These are phyloP conservation scores for Sebastes diploproa DNA, from an alignment of 2,797 vertebrate genomes.

Conservation along the genomic window DNA sequence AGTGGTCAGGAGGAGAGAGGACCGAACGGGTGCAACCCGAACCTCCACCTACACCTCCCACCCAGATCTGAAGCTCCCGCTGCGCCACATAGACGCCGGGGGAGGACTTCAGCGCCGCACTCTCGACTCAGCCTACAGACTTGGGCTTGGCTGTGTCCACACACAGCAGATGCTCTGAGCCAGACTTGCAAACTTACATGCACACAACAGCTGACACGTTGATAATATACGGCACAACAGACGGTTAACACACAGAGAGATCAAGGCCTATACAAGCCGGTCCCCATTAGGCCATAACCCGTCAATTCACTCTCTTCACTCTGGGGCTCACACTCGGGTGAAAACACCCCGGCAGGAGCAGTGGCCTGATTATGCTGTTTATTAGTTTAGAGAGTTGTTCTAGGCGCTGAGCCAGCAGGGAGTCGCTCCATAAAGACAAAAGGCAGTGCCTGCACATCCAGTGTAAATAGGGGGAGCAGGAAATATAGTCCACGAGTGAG, in stretches of 20 bases:
- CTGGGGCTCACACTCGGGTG: constrained; percentile 32
- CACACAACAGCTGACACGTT: constrained; percentile 26
- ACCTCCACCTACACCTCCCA: constrained; percentile 18
- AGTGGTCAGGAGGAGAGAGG: constrained; percentile 32
- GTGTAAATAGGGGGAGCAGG: constrained; percentile 21
- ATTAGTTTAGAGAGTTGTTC: constrained; percentile 64
- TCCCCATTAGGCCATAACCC: constrained; percentile 32
- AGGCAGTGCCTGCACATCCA: constrained; percentile 29
- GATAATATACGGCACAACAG: constrained; percentile 24
- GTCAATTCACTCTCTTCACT: constrained; percentile 18
- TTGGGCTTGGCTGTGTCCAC: constrained; percentile 27
- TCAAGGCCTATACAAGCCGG: constrained; percentile 6
- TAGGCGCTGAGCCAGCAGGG: constrained; percentile 43
- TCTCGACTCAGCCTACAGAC: constrained; percentile 37
- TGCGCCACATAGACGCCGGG: constrained; percentile 41
- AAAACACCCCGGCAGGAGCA: constrained; percentile 27
- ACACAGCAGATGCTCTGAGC: constrained; percentile 45
- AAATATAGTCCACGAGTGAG: constrained; percentile 13
- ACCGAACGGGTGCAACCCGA: neutral
- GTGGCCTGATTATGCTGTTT: constrained; percentile 51
- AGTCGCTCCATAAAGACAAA: constrained; percentile 46
- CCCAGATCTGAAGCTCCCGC: constrained; percentile 49
- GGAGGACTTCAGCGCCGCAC: constrained; percentile 31
- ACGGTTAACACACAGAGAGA: constrained; percentile 13
- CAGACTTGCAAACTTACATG: constrained; percentile 34